These are phyloP conservation scores for Poecilia gillii DNA, from an alignment of 2,797 vertebrate species.

Conservation along the genomic window DNA sequence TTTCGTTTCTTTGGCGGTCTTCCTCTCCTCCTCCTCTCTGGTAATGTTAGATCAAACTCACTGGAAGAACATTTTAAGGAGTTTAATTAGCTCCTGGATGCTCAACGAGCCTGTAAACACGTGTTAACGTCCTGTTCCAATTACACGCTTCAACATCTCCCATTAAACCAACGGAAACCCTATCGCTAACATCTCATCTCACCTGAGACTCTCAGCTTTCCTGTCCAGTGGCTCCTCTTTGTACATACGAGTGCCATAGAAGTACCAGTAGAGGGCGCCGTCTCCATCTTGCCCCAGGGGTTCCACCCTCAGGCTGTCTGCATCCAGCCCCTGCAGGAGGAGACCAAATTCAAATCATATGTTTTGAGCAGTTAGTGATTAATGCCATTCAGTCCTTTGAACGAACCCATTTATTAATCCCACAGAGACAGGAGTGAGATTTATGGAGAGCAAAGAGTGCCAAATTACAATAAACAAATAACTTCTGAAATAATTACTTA, in stretches of 20 bases:
- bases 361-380: constrained; percentile 30
- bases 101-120: constrained; percentile 28
- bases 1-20: constrained; percentile 94
- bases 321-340: constrained; percentile 89
- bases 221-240: constrained; percentile 87
- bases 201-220: constrained; percentile 79
- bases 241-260: constrained; percentile 97
- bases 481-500: background rate
- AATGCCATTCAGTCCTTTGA: constrained; percentile 41
- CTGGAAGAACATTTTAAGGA: constrained; percentile 39
- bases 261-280: constrained; percentile 98
- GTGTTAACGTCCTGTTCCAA: constrained; percentile 14
- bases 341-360: constrained; percentile 25
- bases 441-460: background rate
- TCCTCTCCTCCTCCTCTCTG: constrained; percentile 87
- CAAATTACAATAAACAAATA: background rate
- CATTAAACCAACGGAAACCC: constrained; percentile 4
- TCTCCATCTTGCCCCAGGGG: constrained; percentile 93
- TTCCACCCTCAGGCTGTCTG: constrained; percentile 95
- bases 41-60: constrained; percentile 66
- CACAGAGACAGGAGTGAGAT: background rate
- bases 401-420: constrained; percentile 19
- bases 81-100: constrained; percentile 39
- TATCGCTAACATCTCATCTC: background rate
- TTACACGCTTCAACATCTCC: constrained; percentile 4